Base-by-base conservation (phyloP, 92 coral and sea anemone genomes). In the Micromussa lordhowensis region DNA sequence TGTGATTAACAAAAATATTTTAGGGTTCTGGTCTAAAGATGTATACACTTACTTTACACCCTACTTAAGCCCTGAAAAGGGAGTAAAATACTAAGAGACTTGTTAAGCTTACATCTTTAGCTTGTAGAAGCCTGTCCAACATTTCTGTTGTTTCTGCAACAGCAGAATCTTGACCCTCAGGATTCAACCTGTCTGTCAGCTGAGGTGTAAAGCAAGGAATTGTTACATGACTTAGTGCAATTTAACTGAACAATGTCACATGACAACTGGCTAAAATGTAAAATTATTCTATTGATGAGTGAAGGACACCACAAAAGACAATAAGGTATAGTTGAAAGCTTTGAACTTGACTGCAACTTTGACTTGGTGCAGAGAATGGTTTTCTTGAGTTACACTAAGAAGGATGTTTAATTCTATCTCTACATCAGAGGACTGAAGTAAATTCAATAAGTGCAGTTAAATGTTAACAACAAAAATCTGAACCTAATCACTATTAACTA, bases 111-210 rank as follows among this genome's bases (percentile, higher is more conserved):
- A 87, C 90, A 34, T 87, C 84, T 55, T 72, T 80, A 22, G 72
- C 79, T 75, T 79, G 80, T 36, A 87, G 68, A 58, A 87, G 86
- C 72, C 72, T 87, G 55, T 78, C 90, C 36, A 87, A 77, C 90
- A 87, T 87, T 36, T 87, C 90, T 19, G 73, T 34, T 55, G 70
- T 51, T 49, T 87, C 90, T 11, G 80, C 32, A n/a, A 79, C 80
- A 28, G 71, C 49, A 11, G 85, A 73, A 13, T 80, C 90, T 53
- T 79, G 71, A 55, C 35, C 36, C 5, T 78, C 86, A 22, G 54
- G 74, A 36, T 44, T 61, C 13, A 86, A 51, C 29, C 76, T 77
- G 68, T 86, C 89, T 35, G 82, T 64, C 63, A 77, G 66, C 89
- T 86, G 72, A 70, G 30, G 21, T 17, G 32, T 10, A 48, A 10